phyloP scores from a whole-genome alignment of 2,797 vertebrate species.

The Hippoglossus hippoglossus region DNA sequence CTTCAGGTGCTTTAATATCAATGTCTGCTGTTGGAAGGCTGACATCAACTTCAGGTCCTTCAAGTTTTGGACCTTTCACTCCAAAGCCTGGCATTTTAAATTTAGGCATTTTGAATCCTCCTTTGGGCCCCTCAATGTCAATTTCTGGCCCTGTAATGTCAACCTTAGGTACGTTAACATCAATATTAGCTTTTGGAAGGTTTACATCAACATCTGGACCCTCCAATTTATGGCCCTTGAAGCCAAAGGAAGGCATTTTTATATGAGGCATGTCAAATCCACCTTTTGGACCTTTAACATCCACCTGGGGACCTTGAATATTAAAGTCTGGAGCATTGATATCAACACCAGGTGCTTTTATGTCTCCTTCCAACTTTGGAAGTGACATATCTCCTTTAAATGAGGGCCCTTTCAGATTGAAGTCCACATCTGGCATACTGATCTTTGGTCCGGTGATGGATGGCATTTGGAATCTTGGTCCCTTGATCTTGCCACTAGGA shows the following conservation, averaged over 20 bases:
- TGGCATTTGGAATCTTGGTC: slow-evolving; percentile 40
- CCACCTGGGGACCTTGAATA: not conserved
- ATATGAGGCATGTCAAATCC: slow-evolving; percentile 24
- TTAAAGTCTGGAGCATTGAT: slow-evolving; percentile 8
- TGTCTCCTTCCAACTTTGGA: slow-evolving; percentile 47
- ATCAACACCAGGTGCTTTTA: not conserved
- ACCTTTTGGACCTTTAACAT: slow-evolving; percentile 5
- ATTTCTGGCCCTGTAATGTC: slow-evolving; percentile 17
- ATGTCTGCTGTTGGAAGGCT: not conserved
- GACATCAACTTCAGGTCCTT: slow-evolving; percentile 41
- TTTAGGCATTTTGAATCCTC: slow-evolving; percentile 46
- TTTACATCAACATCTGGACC: slow-evolving; percentile 30
- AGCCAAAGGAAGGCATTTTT: slow-evolving; percentile 35
- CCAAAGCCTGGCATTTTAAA: slow-evolving; percentile 63
- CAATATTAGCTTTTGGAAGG: slow-evolving; percentile 33
- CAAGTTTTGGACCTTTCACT: no score
- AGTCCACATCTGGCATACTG: slow-evolving; percentile 33
- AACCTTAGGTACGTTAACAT: slow-evolving; percentile 15
- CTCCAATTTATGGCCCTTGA: slow-evolving; percentile 36
- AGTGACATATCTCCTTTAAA: slow-evolving; percentile 44
- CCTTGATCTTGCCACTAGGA: slow-evolving; percentile 40
- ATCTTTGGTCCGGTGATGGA: slow-evolving; percentile 20
- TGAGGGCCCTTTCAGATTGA: slow-evolving; percentile 58
- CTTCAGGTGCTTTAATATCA: not conserved
- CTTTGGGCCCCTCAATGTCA: slow-evolving; percentile 5